Conservation (phyloP, 1,140 invertebrate genomes). For the Drepana arcuata region DNA sequence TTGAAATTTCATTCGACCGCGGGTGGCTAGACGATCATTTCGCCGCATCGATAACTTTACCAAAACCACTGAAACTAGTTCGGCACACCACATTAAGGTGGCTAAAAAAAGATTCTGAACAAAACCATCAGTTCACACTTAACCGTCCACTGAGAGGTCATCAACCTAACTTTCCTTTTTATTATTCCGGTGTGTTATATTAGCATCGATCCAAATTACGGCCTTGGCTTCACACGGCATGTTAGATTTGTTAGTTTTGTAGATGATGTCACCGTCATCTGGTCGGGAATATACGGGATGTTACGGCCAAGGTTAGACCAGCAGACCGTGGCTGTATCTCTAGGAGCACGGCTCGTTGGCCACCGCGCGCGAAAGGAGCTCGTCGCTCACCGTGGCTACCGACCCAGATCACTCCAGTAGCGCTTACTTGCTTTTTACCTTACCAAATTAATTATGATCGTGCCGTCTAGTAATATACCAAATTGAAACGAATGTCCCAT, state of each 20-base stretch:
- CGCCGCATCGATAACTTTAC: constrained; percentile 10
- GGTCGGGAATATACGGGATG: constrained; percentile 40
- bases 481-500: constrained; percentile 25
- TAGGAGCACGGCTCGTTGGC: constrained; percentile 44
- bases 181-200: constrained; percentile 36
- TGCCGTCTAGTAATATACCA: constrained; percentile 19
- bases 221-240: constrained; percentile 35
- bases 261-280: constrained; percentile 50
- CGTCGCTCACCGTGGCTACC: constrained; percentile 28
- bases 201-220: constrained; percentile 39
- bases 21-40: constrained; percentile 3
- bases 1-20: constrained; percentile 2
- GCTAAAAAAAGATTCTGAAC: constrained; percentile 51
- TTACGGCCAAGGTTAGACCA: constrained; percentile 49
- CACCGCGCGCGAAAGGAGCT: constrained; percentile 41
- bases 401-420: constrained; percentile 41
- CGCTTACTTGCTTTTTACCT: constrained; percentile 39
- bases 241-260: constrained; percentile 20
- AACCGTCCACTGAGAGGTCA: constrained; percentile 40
- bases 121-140: constrained; percentile 37
- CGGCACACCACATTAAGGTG: constrained; percentile 27
- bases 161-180: constrained; percentile 60
- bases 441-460: constrained; percentile 25
- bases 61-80: constrained; percentile 30
- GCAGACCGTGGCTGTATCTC: constrained; percentile 51